Evolutionary conservation across 2,888 invertebrate species (phyloP), one percentile per base, ranked within the genome.

Genomic region (Psylliodes chrysocephalus): DNA sequence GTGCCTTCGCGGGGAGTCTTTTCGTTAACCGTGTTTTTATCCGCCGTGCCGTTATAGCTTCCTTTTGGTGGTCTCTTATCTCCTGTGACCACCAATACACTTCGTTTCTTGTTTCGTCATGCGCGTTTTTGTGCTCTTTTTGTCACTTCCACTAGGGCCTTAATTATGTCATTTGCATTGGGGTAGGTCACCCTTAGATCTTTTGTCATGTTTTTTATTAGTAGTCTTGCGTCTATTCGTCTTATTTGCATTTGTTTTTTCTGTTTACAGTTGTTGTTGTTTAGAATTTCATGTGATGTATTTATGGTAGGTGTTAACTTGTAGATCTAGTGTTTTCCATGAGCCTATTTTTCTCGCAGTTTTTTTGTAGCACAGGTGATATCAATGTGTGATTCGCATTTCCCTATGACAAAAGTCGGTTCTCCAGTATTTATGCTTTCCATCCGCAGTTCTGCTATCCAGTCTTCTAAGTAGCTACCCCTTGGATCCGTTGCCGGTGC

Each of bases 31-130:
- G 12, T 30, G n/a, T 22, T 12, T 3, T 54, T 7, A 49, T 5
- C 4, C n/a, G 15, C 22, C 59, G 59, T 59, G 5, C 14, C 28
- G 8, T 22, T 7, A 6, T 25, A 44, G 17, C 59, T 53, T 30
- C 8, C 22, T n/a, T n/a, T 18, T 55, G 47, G n/a, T 10, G 6
- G 10, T 47, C 18, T 10, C 3, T 44, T 8, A 60, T 30, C 14
- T 59, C 38, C 4, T 35, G 18, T 2, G 25, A 40, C 60, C 60
- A 64, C 64, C 64, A 64, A 38, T 64, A 53, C n/a, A 54, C 54
- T 6, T n/a, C n/a, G 38, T 38, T 38, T 38, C n/a, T 38, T 14
- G 38, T 38, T 14, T 38, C n/a, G 38, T 38, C 5, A 38, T 14
- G 22, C 2, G 2, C 6, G 22, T 22, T 22, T 22, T 4, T 22